Evolutionary conservation across 2,888 invertebrate genomes (phyloP), one percentile per base, ranked within the genome.

Genomic region (Scaptomyza tumidula): DNA sequence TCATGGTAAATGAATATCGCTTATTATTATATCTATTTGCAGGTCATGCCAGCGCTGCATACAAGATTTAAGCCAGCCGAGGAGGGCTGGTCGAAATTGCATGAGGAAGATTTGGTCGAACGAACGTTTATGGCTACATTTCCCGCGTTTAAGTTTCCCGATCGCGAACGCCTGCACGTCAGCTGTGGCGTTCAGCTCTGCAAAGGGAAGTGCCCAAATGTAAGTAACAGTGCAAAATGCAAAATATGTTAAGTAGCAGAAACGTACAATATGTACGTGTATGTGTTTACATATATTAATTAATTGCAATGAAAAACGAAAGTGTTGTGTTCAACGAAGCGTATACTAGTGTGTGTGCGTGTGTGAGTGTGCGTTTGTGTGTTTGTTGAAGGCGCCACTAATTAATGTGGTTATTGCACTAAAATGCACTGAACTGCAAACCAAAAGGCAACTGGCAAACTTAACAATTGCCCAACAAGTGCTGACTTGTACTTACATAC

Each of bases 101-200:
- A 89, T 31, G 91, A 91, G 64, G 91, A 92, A 76, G 92, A 92
- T 86, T 75, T 92, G 50, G 89, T 92, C 48, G 92, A 92, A 76
- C 91, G 91, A 63, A 88, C 89, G 55, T 92, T 91, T 72, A 87
- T 90, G 6, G 93, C 96, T 0, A 95, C 94, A 16, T 97, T 97
- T 92, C 94, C 95, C 1, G 97, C 96, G 5, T 97, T 97, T 87
- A 96, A 96, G 88, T 97, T 97, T 91, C 96, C 96, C 4, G 96
- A 96, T 86, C 93, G 96, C 72, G 95, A 96, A 68, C 94, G 95
- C 69, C 92, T 97, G 43, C 96, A 96, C 91, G 92, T 96, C 48
- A 95, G 95, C n/a, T 97, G 97, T 91, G 94, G 94, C 16, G 93
- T 97, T 45, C 95, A 96, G 79, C 92, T 96, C n/a, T 97, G 97